phyloP scores from a whole-genome alignment of 2,888 invertebrate species.

The Autographa gamma region DNA sequence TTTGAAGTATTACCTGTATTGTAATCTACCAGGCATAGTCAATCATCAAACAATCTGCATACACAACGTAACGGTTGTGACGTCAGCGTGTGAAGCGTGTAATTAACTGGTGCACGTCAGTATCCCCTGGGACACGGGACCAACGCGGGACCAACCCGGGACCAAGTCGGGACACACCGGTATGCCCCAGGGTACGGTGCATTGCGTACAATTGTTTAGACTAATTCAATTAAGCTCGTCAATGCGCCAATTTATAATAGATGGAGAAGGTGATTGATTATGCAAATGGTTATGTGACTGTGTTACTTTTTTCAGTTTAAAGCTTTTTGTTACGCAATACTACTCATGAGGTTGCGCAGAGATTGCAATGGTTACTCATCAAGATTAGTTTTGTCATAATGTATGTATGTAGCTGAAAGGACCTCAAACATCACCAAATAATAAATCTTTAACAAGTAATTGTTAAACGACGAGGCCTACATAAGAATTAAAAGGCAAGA shows the following conservation, averaged over 20 bases:
- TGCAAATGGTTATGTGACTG: not conserved
- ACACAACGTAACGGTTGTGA: constrained; percentile 58
- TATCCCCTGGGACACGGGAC: constrained; percentile 26
- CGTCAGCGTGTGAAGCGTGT: constrained; percentile 64
- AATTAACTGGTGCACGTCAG: constrained; percentile 61
- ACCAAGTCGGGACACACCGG: constrained; percentile 15
- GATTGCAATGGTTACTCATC: too few relatives aligned
- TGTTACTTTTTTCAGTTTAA: not conserved
- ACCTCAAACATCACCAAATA: too few relatives aligned
- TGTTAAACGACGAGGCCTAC: too few relatives aligned
- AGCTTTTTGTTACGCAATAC: too few relatives aligned
- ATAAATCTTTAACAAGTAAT: too few relatives aligned
- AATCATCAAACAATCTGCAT: constrained; percentile 56
- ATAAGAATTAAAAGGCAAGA: too few relatives aligned
- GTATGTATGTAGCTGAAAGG: too few relatives aligned
- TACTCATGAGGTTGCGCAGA: too few relatives aligned
- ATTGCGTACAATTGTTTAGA: constrained; percentile 56
- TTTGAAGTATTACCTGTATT: too few relatives aligned
- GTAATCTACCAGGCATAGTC: constrained; percentile 6
- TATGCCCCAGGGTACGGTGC: constrained; percentile 49
- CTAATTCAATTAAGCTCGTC: constrained; percentile 45
- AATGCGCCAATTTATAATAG: constrained; percentile 25
- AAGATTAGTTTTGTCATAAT: too few relatives aligned
- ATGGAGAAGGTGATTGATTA: not conserved
- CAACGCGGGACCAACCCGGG: constrained; percentile 6